A percentile compares a stretch with the other conserved stretches of the same genome.
Evolutionary conservation across 2,113 vertebrate species (phyloP).

Genomic region (Forbesichthys papilliferus): DNA sequence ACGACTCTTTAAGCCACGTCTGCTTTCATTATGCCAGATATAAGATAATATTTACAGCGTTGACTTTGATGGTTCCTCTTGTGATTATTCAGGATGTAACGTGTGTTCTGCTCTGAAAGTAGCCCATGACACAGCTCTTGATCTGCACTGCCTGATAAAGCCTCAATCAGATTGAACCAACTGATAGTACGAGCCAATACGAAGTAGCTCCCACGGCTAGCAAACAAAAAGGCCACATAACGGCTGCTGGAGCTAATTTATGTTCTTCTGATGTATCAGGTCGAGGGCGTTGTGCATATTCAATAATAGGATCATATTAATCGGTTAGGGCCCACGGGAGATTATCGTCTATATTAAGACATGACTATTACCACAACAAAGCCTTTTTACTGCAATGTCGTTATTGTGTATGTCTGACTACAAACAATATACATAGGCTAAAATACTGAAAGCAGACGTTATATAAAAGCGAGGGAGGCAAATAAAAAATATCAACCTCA

Average conservation of each 20-base stretch:
- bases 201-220: too few species aligned
- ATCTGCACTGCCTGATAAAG: slow-evolving; percentile 15
- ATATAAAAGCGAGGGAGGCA: slow-evolving; percentile 18
- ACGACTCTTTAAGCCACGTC: too few species aligned
- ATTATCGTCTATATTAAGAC: slow-evolving; percentile 51
- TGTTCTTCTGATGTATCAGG: slow-evolving; percentile 26
- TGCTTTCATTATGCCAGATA: too few species aligned
- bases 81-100: slow-evolving; percentile 7
- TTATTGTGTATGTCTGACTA: slow-evolving; percentile 45
- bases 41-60: too few species aligned
- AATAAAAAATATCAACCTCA: not conserved
- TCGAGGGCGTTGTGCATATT: slow-evolving; percentile 27
- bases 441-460: slow-evolving; percentile 23
- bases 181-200: not conserved
- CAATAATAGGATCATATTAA: slow-evolving; percentile 62
- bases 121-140: too few species aligned
- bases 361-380: slow-evolving; percentile 13
- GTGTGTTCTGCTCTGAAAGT: not conserved
- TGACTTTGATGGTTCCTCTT: too few species aligned
- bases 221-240: slow-evolving; percentile 41
- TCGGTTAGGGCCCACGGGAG: slow-evolving; percentile 40
- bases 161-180: slow-evolving; percentile 40
- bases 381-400: slow-evolving; percentile 23
- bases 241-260: slow-evolving; percentile 31
- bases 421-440: slow-evolving; percentile 31